Evolutionary conservation across 2,797 vertebrate genomes (phyloP).

Genomic region (Notoglanidium macrostoma): DNA sequence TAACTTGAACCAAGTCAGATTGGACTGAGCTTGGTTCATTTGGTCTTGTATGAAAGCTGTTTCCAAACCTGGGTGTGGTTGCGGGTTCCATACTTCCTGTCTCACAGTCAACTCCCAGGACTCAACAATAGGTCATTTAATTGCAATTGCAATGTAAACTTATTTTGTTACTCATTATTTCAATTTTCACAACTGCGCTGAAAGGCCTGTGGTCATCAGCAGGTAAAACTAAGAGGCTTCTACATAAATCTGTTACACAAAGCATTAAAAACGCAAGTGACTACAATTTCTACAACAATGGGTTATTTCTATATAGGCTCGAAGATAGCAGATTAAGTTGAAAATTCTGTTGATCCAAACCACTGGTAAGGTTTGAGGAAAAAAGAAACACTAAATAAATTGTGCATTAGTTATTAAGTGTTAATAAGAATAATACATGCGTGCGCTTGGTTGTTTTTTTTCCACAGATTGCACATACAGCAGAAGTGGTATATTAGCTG

Average conservation of each 20-base stretch:
- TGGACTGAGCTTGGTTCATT: background rate
- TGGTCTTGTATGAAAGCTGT: background rate
- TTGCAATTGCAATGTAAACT: background rate
- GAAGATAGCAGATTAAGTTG: background rate
- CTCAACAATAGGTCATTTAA: background rate
- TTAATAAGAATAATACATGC: background rate
- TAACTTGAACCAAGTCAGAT: background rate
- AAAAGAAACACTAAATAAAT: background rate
- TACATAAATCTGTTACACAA: background rate
- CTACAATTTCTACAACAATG: background rate
- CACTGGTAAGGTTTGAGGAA: background rate
- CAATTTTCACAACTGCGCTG: background rate
- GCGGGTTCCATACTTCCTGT: background rate
- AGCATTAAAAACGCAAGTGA: background rate
- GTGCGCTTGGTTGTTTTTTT: background rate
- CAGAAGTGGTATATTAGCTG: background rate
- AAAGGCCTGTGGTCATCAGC: background rate
- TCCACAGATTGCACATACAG: background rate
- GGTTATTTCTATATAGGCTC: background rate
- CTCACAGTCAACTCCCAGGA: background rate
- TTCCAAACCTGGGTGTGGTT: background rate
- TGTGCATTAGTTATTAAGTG: background rate
- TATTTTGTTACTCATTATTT: background rate
- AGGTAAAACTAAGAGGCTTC: background rate
- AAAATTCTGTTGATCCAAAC: background rate